Base-by-base conservation (phyloP, 2,797 vertebrate species). In the Urocyon cinereoargenteus region DNA sequence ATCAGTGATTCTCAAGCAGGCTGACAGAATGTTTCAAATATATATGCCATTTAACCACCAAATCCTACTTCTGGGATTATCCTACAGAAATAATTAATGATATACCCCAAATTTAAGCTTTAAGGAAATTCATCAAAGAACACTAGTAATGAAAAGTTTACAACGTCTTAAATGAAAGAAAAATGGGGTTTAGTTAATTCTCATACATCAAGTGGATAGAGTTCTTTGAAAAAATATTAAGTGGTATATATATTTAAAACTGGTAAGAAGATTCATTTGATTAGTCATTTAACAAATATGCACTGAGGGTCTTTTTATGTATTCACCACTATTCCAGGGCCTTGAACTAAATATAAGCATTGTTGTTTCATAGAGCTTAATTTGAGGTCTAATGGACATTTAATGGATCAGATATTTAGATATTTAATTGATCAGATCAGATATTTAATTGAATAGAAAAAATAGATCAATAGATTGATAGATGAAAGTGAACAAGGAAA, bases 21-120 rank as follows among this genome's bases (percentile, higher is more conserved):
- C 79, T 91, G 11, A n/a, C 68, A 96, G 15, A 77, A n/a, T 82
- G 61, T 88, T 92, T 96, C 78, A 95, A 85, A 87, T 75, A 51
- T 73, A 19, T 21, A 72, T 92, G 61, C 6, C 40, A 31, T 78
- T 94, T 85, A 70, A 72, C 40, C 59, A 2, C 4, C 7, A 79
- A 86, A 51, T 73, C 95, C 31, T 92, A 40, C 64, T 91, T 72
- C 22, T 78, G 21, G 15, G 72, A 81, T 73, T 84, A 55, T 22
- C 6, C 9, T 77, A 75, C 51, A 57, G 16, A 59, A 85, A 40
- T 77, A 89, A 88, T 88, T 70, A 84, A 68, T 96, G 5, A 10
- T 90, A 24, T 75, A 2, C 3, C 11, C 3, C 0, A 77, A 82
- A 85, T 55, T 31, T 91, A 81, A 84, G 12, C 13, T 87, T 83